Evolutionary conservation across 2,888 invertebrate species (phyloP).

Genomic region (Agapostemon virescens): DNA sequence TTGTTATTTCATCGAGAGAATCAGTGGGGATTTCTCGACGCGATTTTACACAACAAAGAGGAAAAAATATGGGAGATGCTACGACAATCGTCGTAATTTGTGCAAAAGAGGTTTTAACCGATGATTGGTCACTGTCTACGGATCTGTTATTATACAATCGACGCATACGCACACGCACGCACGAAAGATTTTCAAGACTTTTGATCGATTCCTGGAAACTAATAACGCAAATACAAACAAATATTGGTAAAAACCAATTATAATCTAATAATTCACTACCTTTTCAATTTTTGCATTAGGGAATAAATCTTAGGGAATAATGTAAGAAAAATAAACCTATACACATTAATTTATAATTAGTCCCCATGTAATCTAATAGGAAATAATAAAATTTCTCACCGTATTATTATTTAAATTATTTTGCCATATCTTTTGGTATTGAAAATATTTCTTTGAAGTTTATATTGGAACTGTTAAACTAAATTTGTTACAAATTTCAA

Average conservation of each 20-base stretch:
- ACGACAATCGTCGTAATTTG: not conserved
- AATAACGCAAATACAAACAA: not conserved
- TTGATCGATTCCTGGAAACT: not conserved
- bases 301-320: too few species aligned
- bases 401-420: too few species aligned
- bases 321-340: too few species aligned
- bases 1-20: not conserved
- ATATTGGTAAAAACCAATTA: not conserved
- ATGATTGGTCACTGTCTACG: not conserved
- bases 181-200: not conserved
- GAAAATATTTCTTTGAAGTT: not conserved
- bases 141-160: conserved; percentile 1
- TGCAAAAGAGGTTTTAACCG: not conserved
- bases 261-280: not conserved
- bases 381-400: too few species aligned
- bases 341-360: too few species aligned
- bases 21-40: not conserved
- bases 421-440: not conserved
- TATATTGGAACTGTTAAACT: too few species aligned
- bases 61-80: not conserved
- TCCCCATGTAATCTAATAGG: too few species aligned
- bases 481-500: not conserved
- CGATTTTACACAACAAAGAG: not conserved
- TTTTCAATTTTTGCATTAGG: too few species aligned
- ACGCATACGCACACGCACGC: not conserved